Base-by-base conservation (phyloP, 2,113 vertebrate species). In the human region DNA sequence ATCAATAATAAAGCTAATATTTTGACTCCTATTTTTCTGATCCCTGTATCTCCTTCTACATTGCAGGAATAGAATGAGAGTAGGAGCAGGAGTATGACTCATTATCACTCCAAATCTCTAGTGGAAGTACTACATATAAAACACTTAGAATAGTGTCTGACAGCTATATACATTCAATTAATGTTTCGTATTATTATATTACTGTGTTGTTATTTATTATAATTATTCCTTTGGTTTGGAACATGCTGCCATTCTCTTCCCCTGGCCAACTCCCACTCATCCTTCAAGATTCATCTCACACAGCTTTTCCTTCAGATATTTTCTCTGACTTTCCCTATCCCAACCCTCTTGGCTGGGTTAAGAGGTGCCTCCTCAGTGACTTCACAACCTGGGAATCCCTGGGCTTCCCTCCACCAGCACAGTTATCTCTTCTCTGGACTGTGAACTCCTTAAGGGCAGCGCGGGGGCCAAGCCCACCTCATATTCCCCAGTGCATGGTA, bases 1-100 rank as follows among this genome's bases (percentile, higher is more conserved):
- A 66, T 25, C 45, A 96, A 45, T 38, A 94, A 30, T 27, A 78
- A 70, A 45, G 35, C 1, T 66, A 59, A 61, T 80, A 11, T 90
- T 95, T 81, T 79, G 72, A 93, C 72, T 16, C 88, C 66, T 70
- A 2, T 30, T 16, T 95, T 89, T 96, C 76, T 93, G 72, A 72
- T 88, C 22, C 50, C 76, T 84, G 30, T 11, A 32, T 85, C 43
- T 90, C 57, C 40, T 87, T 85, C 64, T 70, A 91, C 81, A 35
- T 1, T 59, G 40, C 12, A 40, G 43, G 64, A 76, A 18, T 64
- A 27, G 38, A 43, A 50, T 64, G 61, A 45, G 35, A 61, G 66
- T 43, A 10, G 52, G 14, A 48, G 4, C 30, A 66, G 40, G 20
- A 66, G 2, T 48, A 8, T 52, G 52, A 32, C 30, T 61, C 92